These are phyloP conservation scores for Netelia virgata DNA, from an alignment of 2,888 invertebrate genomes.

Conservation along the genomic window DNA sequence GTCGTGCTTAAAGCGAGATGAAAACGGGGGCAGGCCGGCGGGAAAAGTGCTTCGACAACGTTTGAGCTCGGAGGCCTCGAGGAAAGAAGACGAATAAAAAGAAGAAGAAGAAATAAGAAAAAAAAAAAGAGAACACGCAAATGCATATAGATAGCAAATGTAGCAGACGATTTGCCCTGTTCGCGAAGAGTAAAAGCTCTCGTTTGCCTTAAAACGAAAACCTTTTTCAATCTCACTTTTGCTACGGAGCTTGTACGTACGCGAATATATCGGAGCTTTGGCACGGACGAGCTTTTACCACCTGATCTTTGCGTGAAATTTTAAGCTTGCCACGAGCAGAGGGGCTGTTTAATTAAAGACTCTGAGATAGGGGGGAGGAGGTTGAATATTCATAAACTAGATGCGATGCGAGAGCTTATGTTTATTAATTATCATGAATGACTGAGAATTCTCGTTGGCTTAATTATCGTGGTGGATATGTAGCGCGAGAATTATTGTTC, in stretches of 20 bases:
- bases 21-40: conserved; percentile 60
- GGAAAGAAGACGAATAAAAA: not conserved
- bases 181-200: conserved; percentile 59
- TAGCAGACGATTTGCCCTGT: conserved; percentile 58
- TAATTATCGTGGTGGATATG: conserved; percentile 22
- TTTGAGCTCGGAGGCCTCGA: conserved; percentile 7
- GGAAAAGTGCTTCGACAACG: conserved; percentile 64
- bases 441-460: conserved; percentile 45
- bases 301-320: conserved; percentile 30
- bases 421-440: conserved; percentile 26
- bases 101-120: too few relatives aligned
- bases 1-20: conserved; percentile 76
- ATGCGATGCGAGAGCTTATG: conserved; percentile 24
- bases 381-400: conserved; percentile 25
- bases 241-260: not conserved
- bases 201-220: conserved; percentile 58
- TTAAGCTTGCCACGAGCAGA: not conserved
- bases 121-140: not conserved
- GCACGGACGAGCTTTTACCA: not conserved
- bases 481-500: conserved; percentile 4
- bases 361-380: not conserved
- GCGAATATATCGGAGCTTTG: not conserved
- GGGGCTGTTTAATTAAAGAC: conserved; percentile 37
- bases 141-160: conserved; percentile 20
- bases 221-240: conserved; percentile 56